Evolutionary conservation across 2,888 invertebrate species (phyloP).

Genomic region (Seira ritae): DNA sequence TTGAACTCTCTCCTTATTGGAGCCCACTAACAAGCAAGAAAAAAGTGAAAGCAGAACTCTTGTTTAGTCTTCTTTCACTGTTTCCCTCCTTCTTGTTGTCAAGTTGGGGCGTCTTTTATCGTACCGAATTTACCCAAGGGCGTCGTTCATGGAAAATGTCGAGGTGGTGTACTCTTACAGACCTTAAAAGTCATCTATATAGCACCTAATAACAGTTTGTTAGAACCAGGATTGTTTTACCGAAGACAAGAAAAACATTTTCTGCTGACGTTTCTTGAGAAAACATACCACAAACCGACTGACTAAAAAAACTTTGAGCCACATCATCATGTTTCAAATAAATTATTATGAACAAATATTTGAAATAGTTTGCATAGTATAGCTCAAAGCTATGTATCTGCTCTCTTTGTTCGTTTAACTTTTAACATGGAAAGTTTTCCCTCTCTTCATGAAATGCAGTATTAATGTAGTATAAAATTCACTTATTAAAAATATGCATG

Average conservation of each 20-base stretch:
- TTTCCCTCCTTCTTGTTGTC: conserved; percentile 15
- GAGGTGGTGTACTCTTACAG: conserved; percentile 35
- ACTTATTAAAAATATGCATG: too few relatives aligned
- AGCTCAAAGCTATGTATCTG: too few relatives aligned
- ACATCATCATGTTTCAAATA: conserved; percentile 37
- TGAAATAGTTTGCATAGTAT: conserved; percentile 32
- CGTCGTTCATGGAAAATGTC: conserved; percentile 52
- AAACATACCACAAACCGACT: conserved; percentile 22
- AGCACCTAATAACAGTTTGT: conserved; percentile 26
- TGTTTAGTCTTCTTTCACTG: conserved; percentile 4
- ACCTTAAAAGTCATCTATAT: conserved; percentile 8
- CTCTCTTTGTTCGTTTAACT: background rate
- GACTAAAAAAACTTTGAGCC: conserved; percentile 22
- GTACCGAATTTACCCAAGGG: conserved; percentile 53
- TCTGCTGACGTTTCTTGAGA: background rate
- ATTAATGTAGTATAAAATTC: too few relatives aligned
- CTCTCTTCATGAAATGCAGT: too few relatives aligned
- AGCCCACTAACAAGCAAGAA: conserved; percentile 1
- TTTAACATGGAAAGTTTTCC: background rate
- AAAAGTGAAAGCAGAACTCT: conserved; percentile 12
- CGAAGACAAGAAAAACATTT: conserved; percentile 14
- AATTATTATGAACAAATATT: conserved; percentile 46
- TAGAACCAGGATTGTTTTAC: background rate
- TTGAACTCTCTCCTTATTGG: conserved; percentile 13
- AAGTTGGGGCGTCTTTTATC: conserved; percentile 45